phyloP scores from a whole-genome alignment of 2,113 vertebrate genomes.

The Centrocercus urophasianus region DNA sequence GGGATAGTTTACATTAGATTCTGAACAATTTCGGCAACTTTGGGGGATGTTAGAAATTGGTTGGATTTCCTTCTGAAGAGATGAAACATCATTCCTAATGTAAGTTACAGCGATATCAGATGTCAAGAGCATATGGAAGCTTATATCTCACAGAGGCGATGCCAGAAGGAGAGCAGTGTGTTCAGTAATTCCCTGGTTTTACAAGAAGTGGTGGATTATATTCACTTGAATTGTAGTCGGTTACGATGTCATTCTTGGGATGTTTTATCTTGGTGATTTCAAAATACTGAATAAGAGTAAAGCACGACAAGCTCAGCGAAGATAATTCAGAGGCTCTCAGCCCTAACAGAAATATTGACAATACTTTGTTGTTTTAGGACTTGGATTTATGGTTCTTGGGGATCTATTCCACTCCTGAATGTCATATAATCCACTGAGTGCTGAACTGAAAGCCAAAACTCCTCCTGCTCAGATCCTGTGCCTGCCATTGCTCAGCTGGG shows the following conservation, averaged over 20 bases:
- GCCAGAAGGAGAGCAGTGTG: background rate
- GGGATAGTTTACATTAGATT: constrained; percentile 18
- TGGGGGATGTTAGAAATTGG: background rate
- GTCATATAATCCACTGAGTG: background rate
- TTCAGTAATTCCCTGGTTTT: constrained; percentile 2
- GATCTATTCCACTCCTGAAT: background rate
- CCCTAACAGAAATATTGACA: background rate
- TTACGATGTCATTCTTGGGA: background rate
- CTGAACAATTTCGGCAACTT: constrained; percentile 19
- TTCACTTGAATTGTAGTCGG: background rate
- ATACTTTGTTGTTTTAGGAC: constrained; percentile 31
- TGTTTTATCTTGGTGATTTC: background rate
- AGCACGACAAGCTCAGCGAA: background rate
- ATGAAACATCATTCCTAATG: background rate
- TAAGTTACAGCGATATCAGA: constrained; percentile 5
- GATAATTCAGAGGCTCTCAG: background rate
- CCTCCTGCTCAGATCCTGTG: background rate
- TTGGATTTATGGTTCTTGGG: background rate
- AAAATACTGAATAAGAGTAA: background rate
- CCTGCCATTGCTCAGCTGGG: background rate
- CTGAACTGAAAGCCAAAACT: background rate
- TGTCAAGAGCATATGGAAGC: background rate
- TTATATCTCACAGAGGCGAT: background rate
- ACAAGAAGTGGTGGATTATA: background rate
- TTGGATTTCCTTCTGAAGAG: constrained; percentile 47